Evolutionary conservation across 2,888 invertebrate genomes (phyloP).

Genomic region (Lepidocyrtoides sp.): DNA sequence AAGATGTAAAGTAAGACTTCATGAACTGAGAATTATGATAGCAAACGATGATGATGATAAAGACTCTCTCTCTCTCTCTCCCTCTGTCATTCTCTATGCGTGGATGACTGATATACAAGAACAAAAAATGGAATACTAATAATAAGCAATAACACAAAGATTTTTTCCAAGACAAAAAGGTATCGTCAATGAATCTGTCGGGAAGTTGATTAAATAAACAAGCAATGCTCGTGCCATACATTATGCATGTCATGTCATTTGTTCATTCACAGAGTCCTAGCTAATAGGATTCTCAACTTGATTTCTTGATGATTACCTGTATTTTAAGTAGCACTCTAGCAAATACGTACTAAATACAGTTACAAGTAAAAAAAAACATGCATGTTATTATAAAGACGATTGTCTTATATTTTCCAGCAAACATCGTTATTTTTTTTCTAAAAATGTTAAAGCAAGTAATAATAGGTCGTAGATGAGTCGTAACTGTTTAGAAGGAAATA

Average conservation of each 20-base stretch:
- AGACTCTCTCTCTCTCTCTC: background rate
- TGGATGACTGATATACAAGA: slow-evolving; percentile 1
- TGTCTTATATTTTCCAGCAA: slow-evolving; percentile 31
- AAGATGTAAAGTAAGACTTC: background rate
- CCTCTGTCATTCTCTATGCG: background rate
- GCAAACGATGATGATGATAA: slow-evolving; percentile 3
- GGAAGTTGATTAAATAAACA: background rate
- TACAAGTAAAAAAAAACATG: background rate
- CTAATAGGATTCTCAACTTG: background rate
- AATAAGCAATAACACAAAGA: background rate
- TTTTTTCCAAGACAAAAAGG: slow-evolving; percentile 10
- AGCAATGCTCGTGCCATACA: slow-evolving; percentile 29
- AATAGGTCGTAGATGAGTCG: background rate
- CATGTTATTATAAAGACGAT: background rate
- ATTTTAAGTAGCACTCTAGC: background rate
- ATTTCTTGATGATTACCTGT: slow-evolving; percentile 37
- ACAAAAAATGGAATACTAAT: background rate
- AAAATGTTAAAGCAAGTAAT: background rate
- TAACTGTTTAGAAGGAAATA: background rate
- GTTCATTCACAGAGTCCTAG: background rate
- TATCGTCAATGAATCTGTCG: slow-evolving; percentile 20
- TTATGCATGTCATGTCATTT: slow-evolving; percentile 37
- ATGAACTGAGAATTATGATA: slow-evolving; percentile 8
- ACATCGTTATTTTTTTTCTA: slow-evolving; percentile 6
- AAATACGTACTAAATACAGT: slow-evolving; percentile 2